phyloP scores from a whole-genome alignment of 2,113 vertebrate genomes.

The Hemibagrus wyckioides region DNA sequence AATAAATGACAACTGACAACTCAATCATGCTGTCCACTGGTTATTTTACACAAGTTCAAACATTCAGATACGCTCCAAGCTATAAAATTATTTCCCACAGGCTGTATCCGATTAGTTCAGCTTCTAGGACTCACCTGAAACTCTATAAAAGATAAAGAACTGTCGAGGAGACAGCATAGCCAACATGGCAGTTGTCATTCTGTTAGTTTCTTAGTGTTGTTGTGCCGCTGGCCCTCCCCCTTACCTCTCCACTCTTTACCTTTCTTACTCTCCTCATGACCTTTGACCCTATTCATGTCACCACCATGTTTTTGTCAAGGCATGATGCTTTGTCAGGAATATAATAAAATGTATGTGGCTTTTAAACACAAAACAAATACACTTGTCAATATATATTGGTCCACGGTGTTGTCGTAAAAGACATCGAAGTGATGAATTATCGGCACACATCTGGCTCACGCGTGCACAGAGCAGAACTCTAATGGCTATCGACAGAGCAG shows the following conservation, averaged over 20 bases:
- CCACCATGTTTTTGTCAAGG: background rate
- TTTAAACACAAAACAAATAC: background rate
- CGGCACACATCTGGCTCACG: background rate
- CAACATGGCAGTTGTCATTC: background rate
- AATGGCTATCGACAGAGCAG: constrained; percentile 67
- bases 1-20: no score
- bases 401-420: background rate
- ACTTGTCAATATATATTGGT: background rate
- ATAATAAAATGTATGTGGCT: no score
- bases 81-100: no score
- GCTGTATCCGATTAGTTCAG: no score
- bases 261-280: background rate
- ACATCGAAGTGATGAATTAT: background rate
- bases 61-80: no score
- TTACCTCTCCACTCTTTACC: background rate
- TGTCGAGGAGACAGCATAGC: background rate
- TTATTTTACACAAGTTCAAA: no score
- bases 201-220: background rate
- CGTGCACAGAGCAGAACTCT: constrained; percentile 30
- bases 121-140: no score
- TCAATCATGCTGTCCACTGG: no score
- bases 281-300: background rate
- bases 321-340: background rate
- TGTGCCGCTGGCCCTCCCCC: background rate
- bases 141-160: background rate